Evolutionary conservation across 1,140 invertebrate species (phyloP).

Genomic region (Manduca sexta): DNA sequence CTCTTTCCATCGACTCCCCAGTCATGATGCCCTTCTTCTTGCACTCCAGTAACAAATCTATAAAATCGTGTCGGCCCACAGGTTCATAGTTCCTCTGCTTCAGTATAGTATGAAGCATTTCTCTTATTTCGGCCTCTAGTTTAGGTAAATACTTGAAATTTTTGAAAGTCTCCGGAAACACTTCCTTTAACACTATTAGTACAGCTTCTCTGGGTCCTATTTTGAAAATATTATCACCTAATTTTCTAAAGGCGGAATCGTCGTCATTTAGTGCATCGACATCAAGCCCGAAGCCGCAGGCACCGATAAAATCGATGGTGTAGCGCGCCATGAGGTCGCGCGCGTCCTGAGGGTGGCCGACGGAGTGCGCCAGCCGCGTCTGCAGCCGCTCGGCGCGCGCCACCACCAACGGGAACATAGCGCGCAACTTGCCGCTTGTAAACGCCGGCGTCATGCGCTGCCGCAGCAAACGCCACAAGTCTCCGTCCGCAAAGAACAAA

Average conservation of each 20-base stretch:
- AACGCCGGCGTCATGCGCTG: slow-evolving; percentile 75
- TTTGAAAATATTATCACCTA: slow-evolving; percentile 5
- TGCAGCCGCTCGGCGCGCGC: slow-evolving; percentile 53
- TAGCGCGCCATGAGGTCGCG: background rate
- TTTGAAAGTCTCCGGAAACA: slow-evolving; percentile 30
- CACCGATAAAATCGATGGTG: background rate
- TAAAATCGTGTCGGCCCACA: slow-evolving; percentile 66
- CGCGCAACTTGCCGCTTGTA: slow-evolving; percentile 74
- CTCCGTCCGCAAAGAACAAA: slow-evolving; percentile 15
- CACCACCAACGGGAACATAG: slow-evolving; percentile 68
- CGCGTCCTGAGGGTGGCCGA: background rate
- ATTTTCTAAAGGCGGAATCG: background rate
- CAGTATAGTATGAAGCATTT: slow-evolving; percentile 21
- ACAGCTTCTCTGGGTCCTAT: slow-evolving; percentile 10
- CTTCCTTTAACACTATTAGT: slow-evolving; percentile 18
- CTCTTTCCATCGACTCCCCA: slow-evolving; percentile 49
- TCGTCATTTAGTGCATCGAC: background rate
- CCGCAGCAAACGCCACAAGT: slow-evolving; percentile 58
- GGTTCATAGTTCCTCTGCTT: slow-evolving; percentile 24
- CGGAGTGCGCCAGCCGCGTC: slow-evolving; percentile 17
- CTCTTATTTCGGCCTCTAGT: slow-evolving; percentile 18
- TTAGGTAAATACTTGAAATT: slow-evolving; percentile 12
- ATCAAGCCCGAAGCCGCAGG: background rate
- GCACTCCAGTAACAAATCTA: slow-evolving; percentile 72
- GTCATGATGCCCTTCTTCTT: slow-evolving; percentile 46